Evolutionary conservation across 2,113 vertebrate species (phyloP).

Genomic region (Phaetusa simplex): DNA sequence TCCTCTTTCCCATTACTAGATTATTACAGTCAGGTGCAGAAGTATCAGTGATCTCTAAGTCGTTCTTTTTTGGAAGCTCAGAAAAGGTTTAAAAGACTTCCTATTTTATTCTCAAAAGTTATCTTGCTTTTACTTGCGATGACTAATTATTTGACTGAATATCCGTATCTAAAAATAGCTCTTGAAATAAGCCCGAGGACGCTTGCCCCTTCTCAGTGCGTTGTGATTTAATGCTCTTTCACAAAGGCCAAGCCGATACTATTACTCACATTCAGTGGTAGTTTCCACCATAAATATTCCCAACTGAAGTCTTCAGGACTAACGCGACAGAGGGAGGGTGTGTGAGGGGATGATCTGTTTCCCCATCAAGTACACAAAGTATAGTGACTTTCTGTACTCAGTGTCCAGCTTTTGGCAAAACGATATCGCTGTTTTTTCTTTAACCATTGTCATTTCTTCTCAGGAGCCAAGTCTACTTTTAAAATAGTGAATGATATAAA

Average conservation of each 20-base stretch:
- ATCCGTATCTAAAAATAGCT: constrained; percentile 38
- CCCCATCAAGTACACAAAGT: not conserved
- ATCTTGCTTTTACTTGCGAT: not conserved
- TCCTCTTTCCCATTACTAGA: not conserved
- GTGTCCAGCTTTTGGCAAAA: not conserved
- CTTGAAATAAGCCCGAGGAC: constrained; percentile 1
- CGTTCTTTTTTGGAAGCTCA: not conserved
- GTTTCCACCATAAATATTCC: constrained; percentile 16
- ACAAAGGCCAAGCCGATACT: constrained; percentile 15
- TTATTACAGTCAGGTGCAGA: constrained; percentile 30
- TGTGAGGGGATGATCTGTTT: not conserved
- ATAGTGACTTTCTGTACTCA: not conserved
- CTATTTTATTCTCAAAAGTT: constrained; percentile 34
- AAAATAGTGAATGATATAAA: not conserved
- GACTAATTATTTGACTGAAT: constrained; percentile 48
- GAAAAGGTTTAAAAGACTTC: constrained; percentile 15
- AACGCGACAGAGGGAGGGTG: not conserved
- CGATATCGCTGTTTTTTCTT: not conserved
- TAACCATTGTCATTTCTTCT: not conserved
- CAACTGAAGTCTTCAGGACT: not conserved
- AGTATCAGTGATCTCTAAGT: not conserved
- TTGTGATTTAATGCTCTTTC: constrained; percentile 39
- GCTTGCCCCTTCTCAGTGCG: not conserved
- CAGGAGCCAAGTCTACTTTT: not conserved
- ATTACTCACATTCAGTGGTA: constrained; percentile 13